These are phyloP conservation scores for Trichogramma dendrolimi DNA, from an alignment of 2,888 invertebrate species.

Conservation along the genomic window DNA sequence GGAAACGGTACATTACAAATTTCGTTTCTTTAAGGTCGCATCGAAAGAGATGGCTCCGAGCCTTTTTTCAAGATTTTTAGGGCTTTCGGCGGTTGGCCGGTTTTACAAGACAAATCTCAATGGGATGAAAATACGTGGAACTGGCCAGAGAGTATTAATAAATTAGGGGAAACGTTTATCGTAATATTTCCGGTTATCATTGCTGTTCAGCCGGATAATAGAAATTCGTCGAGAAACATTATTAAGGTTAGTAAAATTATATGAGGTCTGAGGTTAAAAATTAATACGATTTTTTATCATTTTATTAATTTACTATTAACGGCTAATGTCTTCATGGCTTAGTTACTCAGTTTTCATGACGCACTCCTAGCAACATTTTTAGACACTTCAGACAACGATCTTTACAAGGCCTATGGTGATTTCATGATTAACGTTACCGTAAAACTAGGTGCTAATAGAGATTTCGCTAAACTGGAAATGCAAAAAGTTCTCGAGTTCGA, in stretches of 20 bases:
- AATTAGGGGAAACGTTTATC: slow-evolving; percentile 62
- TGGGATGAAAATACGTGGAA: slow-evolving; percentile 69
- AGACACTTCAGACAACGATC: background rate
- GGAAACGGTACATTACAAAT: background rate
- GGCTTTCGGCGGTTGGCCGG: slow-evolving; percentile 83
- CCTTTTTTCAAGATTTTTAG: slow-evolving; percentile 68
- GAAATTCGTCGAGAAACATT: slow-evolving; percentile 74
- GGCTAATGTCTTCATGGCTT: background rate
- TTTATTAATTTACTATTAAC: background rate
- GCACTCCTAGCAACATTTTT: background rate
- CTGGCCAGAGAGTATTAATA: slow-evolving; percentile 76
- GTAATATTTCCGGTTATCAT: slow-evolving; percentile 83
- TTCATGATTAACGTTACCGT: slow-evolving; percentile 6
- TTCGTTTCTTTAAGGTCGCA: slow-evolving; percentile 58
- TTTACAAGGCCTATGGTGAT: slow-evolving; percentile 2
- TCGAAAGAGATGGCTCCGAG: slow-evolving; percentile 69
- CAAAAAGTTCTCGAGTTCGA: slow-evolving; percentile 10
- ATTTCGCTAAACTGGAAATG: background rate
- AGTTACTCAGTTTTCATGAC: slow-evolving; percentile 1
- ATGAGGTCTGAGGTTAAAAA: slow-evolving; percentile 42
- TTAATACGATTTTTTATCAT: slow-evolving; percentile 33
- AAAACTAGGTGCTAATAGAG: slow-evolving; percentile 3
- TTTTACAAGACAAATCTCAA: slow-evolving; percentile 62
- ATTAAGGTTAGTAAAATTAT: slow-evolving; percentile 62
- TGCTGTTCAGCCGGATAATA: slow-evolving; percentile 78